A percentile compares a stretch with the other conserved stretches of the same genome.
Conservation (phyloP, 2,888 invertebrate genomes). For the Trachelus stipa region DNA sequence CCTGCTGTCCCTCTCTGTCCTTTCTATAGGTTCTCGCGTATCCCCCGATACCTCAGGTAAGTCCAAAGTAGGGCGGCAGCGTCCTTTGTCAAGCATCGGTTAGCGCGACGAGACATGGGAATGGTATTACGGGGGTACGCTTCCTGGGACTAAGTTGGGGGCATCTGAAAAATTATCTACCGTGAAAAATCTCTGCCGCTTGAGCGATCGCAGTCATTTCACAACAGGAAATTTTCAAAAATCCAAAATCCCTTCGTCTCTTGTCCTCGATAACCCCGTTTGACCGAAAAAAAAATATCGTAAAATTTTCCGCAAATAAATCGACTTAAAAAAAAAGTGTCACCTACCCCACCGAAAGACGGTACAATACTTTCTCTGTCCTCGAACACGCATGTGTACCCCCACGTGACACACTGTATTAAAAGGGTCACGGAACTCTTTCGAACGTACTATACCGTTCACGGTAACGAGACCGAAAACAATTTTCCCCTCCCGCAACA, state of each 20-base stretch:
- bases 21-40: not conserved
- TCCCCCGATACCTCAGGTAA: not conserved
- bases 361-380: not conserved
- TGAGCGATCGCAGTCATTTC: not conserved
- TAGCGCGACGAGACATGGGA: slow-evolving; percentile 4
- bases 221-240: not conserved
- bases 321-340: not conserved
- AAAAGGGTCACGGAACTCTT: not conserved
- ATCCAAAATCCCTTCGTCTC: not conserved
- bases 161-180: not conserved
- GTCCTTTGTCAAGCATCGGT: slow-evolving; percentile 5
- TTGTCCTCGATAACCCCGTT: not conserved
- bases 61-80: not conserved
- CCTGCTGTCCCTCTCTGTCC: not conserved
- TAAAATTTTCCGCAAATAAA: not conserved
- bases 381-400: not conserved
- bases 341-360: not conserved
- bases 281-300: not conserved
- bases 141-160: not conserved
- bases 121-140: not conserved
- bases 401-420: not conserved
- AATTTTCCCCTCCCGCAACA: not conserved
- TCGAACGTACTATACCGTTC: not conserved
- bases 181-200: not conserved
- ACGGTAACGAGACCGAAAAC: not conserved